Evolutionary conservation across 1,140 invertebrate genomes (phyloP).

Genomic region (Papilio xuthus): DNA sequence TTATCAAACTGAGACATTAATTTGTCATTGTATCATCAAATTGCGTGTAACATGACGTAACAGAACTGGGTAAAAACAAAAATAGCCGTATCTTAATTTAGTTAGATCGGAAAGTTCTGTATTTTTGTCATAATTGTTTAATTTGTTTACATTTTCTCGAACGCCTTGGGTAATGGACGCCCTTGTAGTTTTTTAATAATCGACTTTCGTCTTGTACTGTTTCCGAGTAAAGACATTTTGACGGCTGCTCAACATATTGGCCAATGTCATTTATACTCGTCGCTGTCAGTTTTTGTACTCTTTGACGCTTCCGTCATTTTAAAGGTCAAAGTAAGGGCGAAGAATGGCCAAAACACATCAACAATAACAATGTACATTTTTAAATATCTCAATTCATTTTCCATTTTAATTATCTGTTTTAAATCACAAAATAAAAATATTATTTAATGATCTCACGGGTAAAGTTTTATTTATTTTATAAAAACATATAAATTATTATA

Average conservation of each 20-base stretch:
- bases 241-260: constrained; percentile 7
- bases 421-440: not conserved
- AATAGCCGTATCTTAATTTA: not conserved
- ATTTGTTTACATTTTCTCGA: not conserved
- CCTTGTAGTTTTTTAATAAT: constrained; percentile 4
- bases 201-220: not conserved
- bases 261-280: constrained; percentile 15
- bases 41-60: no score
- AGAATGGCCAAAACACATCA: not conserved
- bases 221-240: constrained; percentile 10
- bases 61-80: no score
- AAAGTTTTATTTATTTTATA: not conserved
- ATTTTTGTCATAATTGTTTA: not conserved
- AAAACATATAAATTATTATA: not conserved
- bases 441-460: not conserved
- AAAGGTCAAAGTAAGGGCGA: not conserved
- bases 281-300: not conserved
- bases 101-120: not conserved
- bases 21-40: not conserved
- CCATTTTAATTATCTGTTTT: not conserved
- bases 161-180: not conserved
- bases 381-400: not conserved
- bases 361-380: not conserved
- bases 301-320: constrained; percentile 5
- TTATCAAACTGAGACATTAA: no score